Evolutionary conservation across 2,113 vertebrate species (phyloP), one percentile per base, ranked within the genome.

Genomic region (Tragelaphus scriptus): DNA sequence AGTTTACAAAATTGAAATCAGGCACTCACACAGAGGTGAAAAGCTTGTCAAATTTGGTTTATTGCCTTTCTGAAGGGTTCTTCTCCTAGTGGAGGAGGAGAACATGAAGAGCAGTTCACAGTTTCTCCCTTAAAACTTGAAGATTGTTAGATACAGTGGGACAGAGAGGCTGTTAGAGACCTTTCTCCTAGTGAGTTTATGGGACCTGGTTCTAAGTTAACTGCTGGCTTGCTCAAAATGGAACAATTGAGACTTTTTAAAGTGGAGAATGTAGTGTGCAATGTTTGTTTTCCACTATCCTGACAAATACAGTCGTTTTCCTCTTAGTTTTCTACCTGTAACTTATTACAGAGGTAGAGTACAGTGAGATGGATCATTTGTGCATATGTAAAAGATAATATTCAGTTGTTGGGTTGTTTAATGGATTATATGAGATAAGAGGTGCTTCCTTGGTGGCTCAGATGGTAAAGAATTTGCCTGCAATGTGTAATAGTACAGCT

Each of bases 121-220:
- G 16, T 96, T 97, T 95, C 58, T 96, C 12, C 51, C 47, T 88
- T 97, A 89, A 96, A 94, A 94, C 53, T 75, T 85, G 89, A 92
- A 90, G 47, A 63, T 91, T 79, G 88, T 94, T 95, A 51, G 56
- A 44, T 97, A 47, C 77, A 55, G 82, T 87, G 3, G 80, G 28
- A 56, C 32, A 32, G 59, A 89, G 90, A 96, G 86, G 61, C 26
- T 81, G 84, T 68, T 85, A 85, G 49, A 65, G 65, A 49, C 68
- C 51, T 94, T 88, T 87, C 49, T 95, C 58, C 36, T 82, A 32
- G 53, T 85, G 68, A 93, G 68, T 85, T 86, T 95, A 25, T 87
- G 94, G 84, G 65, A 84, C 84, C 49, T 87, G n/a, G 36, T 92
- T 95, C 65, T 44, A 79, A 6, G 61, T 81, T 96, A 86, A 68